Evolutionary conservation across 2,888 invertebrate genomes (phyloP), one percentile per base, ranked within the genome.

Genomic region (Cantharis nigra): DNA sequence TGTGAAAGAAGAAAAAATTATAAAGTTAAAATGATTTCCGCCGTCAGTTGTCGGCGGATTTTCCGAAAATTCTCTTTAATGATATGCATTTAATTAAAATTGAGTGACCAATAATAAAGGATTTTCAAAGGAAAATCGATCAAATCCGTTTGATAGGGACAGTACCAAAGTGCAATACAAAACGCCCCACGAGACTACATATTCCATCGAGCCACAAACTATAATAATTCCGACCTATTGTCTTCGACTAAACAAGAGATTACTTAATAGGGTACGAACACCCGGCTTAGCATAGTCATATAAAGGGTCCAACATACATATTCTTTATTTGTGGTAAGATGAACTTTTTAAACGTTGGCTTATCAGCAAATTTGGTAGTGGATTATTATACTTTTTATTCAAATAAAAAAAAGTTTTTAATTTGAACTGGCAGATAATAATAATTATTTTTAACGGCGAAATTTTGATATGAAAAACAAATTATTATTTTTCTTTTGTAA

Each of bases 171-270:
- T 73, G 73, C 75, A 49, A 70, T 72, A 76, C 71, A 73, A 78
- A 75, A 76, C 69, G 69, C 78, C 76, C 75, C 75, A 76, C 74
- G 78, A 76, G 78, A 69, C 69, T 74, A 26, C 69, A 76, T 73
- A 70, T 23, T 72, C 70, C 63, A 74, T 30, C 70, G 76, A 76
- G 76, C 78, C 78, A 76, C 78, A 78, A 77, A 79, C 79, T 79
- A 76, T 49, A 74, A 76, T 79, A 79, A 79, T 79, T 79, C 74
- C 28, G 30, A 14, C 33, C 72, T 64, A 79, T 79, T 79, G 79
- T 79, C 79, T 79, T 79, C 79, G 63, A 67, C 78, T 78, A 78
- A 49, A 78, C 78, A 78, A 76, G 78, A 78, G 78, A 78, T 78
- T 78, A 78, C 76, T 78, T 78, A 78, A 76, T 78, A 72, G 78